Evolutionary conservation across 1,140 invertebrate genomes (phyloP).

Genomic region (Bombus waltoni): DNA sequence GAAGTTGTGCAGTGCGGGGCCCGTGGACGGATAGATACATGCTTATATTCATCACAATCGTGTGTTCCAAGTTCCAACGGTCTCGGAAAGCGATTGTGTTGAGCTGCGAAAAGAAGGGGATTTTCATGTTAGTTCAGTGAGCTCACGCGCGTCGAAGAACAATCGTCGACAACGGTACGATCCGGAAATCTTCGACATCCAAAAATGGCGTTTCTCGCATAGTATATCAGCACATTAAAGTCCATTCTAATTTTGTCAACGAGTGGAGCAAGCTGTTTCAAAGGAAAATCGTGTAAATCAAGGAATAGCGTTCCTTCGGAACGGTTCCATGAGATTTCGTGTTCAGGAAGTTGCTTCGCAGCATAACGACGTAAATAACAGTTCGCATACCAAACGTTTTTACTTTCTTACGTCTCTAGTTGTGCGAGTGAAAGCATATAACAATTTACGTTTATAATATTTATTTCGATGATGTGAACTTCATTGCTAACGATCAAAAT

Average conservation of each 20-base stretch:
- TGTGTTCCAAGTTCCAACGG: slow-evolving; percentile 56
- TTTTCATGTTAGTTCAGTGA: slow-evolving; percentile 70
- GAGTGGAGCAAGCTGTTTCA: background rate
- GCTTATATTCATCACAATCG: slow-evolving; percentile 40
- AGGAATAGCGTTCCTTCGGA: background rate
- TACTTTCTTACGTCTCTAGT: slow-evolving; percentile 35
- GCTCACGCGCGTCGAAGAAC: slow-evolving; percentile 72
- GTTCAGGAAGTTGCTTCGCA: background rate
- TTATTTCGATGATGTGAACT: background rate
- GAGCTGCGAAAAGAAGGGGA: slow-evolving; percentile 50
- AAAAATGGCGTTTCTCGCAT: slow-evolving; percentile 76
- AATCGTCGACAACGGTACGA: slow-evolving; percentile 55
- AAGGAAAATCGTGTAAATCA: slow-evolving; percentile 5
- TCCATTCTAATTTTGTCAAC: background rate
- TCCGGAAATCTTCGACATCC: slow-evolving; percentile 52
- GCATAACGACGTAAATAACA: slow-evolving; percentile 58
- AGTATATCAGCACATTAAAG: slow-evolving; percentile 14
- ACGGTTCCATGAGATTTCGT: slow-evolving; percentile 1
- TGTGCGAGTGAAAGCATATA: slow-evolving; percentile 13
- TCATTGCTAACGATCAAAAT: background rate
- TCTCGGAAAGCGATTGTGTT: slow-evolving; percentile 55
- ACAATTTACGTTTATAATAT: background rate
- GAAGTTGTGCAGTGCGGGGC: background rate
- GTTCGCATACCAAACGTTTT: slow-evolving; percentile 48
- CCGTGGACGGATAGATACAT: slow-evolving; percentile 12